These are phyloP conservation scores for Sebastes diploproa DNA, from an alignment of 2,797 vertebrate genomes.

Conservation along the genomic window DNA sequence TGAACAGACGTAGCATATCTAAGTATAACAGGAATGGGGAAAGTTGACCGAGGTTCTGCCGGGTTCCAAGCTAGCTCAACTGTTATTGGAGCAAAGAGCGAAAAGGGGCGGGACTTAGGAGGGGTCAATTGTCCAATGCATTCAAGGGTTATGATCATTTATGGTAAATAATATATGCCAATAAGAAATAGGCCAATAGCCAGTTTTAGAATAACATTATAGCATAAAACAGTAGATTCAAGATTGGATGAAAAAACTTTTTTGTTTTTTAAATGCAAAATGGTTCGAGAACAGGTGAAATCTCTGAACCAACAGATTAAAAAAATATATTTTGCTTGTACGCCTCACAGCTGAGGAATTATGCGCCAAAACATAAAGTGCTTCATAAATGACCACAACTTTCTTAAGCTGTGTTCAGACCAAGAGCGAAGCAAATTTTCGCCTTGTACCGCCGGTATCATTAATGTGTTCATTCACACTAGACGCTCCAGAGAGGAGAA, in stretches of 20 bases:
- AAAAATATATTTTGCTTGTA: not conserved
- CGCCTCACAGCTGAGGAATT: not conserved
- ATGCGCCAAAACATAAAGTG: not conserved
- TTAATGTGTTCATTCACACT: too few species aligned
- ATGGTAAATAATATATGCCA: not conserved
- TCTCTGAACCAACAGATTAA: not conserved
- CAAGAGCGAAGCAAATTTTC: too few species aligned
- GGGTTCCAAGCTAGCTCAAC: too few species aligned
- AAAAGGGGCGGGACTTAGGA: too few species aligned
- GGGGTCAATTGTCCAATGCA: not conserved
- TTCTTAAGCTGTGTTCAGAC: not conserved
- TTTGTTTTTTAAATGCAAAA: not conserved
- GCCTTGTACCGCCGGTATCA: too few species aligned
- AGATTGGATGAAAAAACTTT: not conserved
- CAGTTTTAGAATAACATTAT: not conserved
- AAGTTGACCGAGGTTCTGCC: too few species aligned
- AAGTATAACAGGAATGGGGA: too few species aligned
- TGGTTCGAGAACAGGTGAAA: not conserved
- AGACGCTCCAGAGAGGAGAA: too few species aligned
- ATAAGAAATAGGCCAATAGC: not conserved
- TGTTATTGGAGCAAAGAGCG: too few species aligned
- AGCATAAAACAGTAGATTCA: not conserved
- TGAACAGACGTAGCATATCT: not conserved
- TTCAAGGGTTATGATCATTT: not conserved
- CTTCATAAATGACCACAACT: not conserved